phyloP scores from a whole-genome alignment of 2,797 vertebrate genomes.

The Gymnoscopelus microlampas region DNA sequence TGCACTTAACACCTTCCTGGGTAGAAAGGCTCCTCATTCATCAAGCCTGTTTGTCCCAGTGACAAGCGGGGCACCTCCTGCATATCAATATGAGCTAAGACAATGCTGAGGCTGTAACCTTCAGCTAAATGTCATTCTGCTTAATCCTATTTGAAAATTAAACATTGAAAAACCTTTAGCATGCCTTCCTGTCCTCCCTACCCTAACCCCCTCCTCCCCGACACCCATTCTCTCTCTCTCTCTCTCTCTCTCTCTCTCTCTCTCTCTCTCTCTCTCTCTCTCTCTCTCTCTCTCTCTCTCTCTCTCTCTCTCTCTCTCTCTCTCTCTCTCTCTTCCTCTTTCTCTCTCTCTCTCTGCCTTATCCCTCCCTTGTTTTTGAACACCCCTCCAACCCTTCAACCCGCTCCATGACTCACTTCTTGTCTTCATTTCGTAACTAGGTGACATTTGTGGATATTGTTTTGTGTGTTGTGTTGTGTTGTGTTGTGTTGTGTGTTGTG shows the following conservation, averaged over 20 bases:
- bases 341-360: too few relatives aligned
- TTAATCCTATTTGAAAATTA: slow-evolving; percentile 93
- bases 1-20: slow-evolving; percentile 88
- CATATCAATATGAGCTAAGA: slow-evolving; percentile 91
- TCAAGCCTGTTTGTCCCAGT: slow-evolving; percentile 88
- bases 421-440: slow-evolving; percentile 59
- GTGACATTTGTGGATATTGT: slow-evolving; percentile 84
- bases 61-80: slow-evolving; percentile 85
- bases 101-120: slow-evolving; percentile 87
- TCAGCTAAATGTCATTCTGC: slow-evolving; percentile 92
- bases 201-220: slow-evolving; percentile 62
- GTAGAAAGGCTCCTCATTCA: slow-evolving; percentile 86
- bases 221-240: slow-evolving; percentile 48
- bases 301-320: background rate
- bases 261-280: background rate
- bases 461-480: slow-evolving; percentile 70
- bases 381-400: too few relatives aligned
- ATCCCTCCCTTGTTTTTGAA: too few relatives aligned
- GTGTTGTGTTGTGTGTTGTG: slow-evolving; percentile 28
- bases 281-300: background rate
- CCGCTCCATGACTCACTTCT: background rate
- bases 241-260: slow-evolving; percentile 30
- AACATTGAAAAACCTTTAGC: slow-evolving; percentile 88
- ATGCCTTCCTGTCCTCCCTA: slow-evolving; percentile 79
- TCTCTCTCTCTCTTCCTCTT: background rate